These are phyloP conservation scores for Drosophila equinoxialis DNA, from an alignment of 1,140 invertebrate genomes.

Conservation along the genomic window DNA sequence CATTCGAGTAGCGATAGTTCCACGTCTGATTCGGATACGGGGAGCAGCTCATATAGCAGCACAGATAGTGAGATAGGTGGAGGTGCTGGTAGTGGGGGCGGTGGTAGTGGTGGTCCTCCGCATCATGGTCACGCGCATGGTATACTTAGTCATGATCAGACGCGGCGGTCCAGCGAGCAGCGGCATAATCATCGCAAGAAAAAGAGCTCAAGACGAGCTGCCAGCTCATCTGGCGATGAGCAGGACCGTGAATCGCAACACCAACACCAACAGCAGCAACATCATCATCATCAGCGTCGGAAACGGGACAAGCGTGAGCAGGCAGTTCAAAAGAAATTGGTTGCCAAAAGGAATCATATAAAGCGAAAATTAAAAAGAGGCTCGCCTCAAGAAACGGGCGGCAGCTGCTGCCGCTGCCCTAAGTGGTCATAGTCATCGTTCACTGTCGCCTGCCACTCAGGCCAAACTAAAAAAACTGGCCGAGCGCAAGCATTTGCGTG, in stretches of 20 bases:
- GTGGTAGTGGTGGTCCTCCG: slow-evolving; percentile 21
- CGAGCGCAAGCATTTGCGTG: slow-evolving; percentile 71
- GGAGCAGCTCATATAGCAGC: slow-evolving; percentile 75
- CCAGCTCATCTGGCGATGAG: slow-evolving; percentile 73
- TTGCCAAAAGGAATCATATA: slow-evolving; percentile 77
- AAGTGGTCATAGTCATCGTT: slow-evolving; percentile 68
- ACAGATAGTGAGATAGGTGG: slow-evolving; percentile 67
- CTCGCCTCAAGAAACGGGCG: slow-evolving; percentile 73
- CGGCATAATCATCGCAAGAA: slow-evolving; percentile 73
- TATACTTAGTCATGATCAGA: slow-evolving; percentile 24
- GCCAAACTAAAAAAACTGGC: slow-evolving; percentile 75
- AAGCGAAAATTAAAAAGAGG: slow-evolving; percentile 81
- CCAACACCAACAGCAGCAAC: slow-evolving; percentile 66
- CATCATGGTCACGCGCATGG: slow-evolving; percentile 42
- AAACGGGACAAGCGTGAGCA: slow-evolving; percentile 74
- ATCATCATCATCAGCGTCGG: slow-evolving; percentile 57
- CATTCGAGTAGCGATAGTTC: slow-evolving; percentile 80
- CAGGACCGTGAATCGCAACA: slow-evolving; percentile 67
- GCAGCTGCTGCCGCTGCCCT: slow-evolving; percentile 69
- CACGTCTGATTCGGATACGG: slow-evolving; percentile 73
- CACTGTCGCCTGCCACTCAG: slow-evolving; percentile 70
- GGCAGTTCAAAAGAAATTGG: slow-evolving; percentile 73
- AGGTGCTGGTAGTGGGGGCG: slow-evolving; percentile 13
- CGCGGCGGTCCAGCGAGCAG: slow-evolving; percentile 35
- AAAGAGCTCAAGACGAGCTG: slow-evolving; percentile 61